Base-by-base conservation (phyloP, 2,797 vertebrate genomes). In the Oophaga sylvatica region DNA sequence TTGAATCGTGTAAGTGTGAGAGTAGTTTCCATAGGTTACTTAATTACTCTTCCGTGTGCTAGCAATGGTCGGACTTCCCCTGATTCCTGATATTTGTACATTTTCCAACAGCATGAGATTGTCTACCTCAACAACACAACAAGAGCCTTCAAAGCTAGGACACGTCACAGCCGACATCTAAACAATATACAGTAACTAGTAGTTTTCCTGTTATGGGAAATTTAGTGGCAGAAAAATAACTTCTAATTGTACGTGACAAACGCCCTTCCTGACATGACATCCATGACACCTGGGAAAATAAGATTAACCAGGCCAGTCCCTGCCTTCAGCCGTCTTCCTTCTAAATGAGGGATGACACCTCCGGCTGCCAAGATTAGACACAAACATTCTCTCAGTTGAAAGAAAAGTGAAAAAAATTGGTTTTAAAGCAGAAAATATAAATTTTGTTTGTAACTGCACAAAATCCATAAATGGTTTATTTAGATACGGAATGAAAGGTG, bases 191-290 rank as follows among this genome's bases (percentile, higher is more conserved):
- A 26, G 26, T 26, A 56, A 77, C 45, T 22, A 77, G 75, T 22
- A 77, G 75, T 77, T 26, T 77, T 77, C 75, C 75, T 77, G 75
- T 77, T 77, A 77, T 56, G 75, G 48, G 75, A 77, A 77, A 77
- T 56, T 77, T 77, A 26, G 45, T 77, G 75, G 0, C 17, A 22
- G 11, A 53, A 77, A 48, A 77, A 77, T 56, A 77, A 35, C 67
- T 70, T 70, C 67, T 12, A 31, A 12, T 70, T 13, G 16, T 29
- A 70, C 31, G 67, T 31, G 31, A 16, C 26, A n/a, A 31, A 56
- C 75, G 75, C 75, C 75, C 75, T 77, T 77, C 75, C 75, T 77
- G 75, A 26, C 35, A 48, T 45, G 41, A 73, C 75, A 56, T 56
- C 75, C 75, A 77, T 56, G 75, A 26, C 75, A 77, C 75, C 45